Evolutionary conservation across 2,113 vertebrate genomes (phyloP).

Genomic region (Pedionomus torquatus): DNA sequence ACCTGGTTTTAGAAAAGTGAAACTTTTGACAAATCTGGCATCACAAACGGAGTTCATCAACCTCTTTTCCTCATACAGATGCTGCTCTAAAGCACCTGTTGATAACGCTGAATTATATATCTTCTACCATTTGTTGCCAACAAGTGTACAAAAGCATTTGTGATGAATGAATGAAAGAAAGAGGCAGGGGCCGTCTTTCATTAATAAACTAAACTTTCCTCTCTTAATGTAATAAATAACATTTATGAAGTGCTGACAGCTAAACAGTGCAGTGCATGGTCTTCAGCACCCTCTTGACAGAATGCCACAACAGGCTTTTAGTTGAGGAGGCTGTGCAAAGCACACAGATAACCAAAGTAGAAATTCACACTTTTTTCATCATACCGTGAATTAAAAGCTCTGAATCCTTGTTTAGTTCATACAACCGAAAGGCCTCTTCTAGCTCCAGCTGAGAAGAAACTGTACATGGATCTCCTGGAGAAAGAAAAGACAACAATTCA

Average conservation of each 20-base stretch:
- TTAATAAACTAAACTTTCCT: not conserved
- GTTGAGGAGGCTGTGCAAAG: not conserved
- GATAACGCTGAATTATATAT: not conserved
- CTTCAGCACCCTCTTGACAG: not conserved
- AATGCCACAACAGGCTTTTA: not conserved
- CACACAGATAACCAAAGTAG: not conserved
- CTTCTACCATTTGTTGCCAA: not conserved
- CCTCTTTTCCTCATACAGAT: not conserved
- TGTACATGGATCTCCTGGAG: slow-evolving; percentile 94
- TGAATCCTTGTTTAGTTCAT: slow-evolving; percentile 98
- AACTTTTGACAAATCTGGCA: not conserved
- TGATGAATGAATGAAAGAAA: not conserved
- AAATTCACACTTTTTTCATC: not conserved
- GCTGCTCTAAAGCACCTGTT: not conserved
- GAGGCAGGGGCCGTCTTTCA: not conserved
- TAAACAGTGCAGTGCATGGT: not conserved
- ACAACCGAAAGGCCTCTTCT: slow-evolving; percentile 95
- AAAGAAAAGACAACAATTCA: not conserved
- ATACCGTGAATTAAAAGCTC: slow-evolving; percentile 97
- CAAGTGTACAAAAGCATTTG: not conserved
- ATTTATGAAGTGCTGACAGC: not conserved
- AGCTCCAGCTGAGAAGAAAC: slow-evolving; percentile 98
- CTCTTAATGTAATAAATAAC: not conserved
- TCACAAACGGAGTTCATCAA: not conserved
- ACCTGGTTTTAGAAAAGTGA: not conserved